Evolutionary conservation across 2,113 vertebrate genomes (phyloP), one percentile per base, ranked within the genome.

Genomic region (Gasterosteus aculeatus): DNA sequence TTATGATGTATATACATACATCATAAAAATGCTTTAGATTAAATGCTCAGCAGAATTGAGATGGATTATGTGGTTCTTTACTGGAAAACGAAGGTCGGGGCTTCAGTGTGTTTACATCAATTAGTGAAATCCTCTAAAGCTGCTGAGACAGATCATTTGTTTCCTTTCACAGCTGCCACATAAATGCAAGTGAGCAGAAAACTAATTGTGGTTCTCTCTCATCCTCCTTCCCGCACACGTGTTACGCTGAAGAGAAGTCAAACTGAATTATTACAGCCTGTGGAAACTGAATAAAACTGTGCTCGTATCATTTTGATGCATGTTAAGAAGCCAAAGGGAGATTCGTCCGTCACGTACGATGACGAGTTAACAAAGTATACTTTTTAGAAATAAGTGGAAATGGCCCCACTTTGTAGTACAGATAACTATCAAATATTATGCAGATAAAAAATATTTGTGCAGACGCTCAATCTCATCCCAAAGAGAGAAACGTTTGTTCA

Each of bases 221-320:
- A 64, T 64, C 44, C 53, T 78, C 42, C 68, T 33, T 77, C 22
- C 63, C 33, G 10, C 64, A 18, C 41, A 39, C 4, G 39, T 16
- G 38, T 29, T 70, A 15, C 67, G 38, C 71, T 54, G 44, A 26
- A 16, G 16, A 15, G 5, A 51, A 58, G 2, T 54, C 7, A 0
- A 58, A 63, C 26, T 54, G 19, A 61, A 14, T 31, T 19, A 68
- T 31, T 26, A 56, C 39, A 1, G 35, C 60, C 59, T 61, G 38
- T 19, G 53, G 56, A 65, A 75, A 57, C 1, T 70, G 56, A 73
- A 57, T 66, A 44, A 26, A 73, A 68, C 44, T 62, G 39, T 56
- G 44, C 58, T 74, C 47, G 58, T 41, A 75, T 57, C 10, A 69
- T 63, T 72, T 77, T 51, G 41, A 14, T 72, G 42, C 64, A 66